Evolutionary conservation across 2,888 invertebrate genomes (phyloP).

Genomic region (Pimpla rufipes): DNA sequence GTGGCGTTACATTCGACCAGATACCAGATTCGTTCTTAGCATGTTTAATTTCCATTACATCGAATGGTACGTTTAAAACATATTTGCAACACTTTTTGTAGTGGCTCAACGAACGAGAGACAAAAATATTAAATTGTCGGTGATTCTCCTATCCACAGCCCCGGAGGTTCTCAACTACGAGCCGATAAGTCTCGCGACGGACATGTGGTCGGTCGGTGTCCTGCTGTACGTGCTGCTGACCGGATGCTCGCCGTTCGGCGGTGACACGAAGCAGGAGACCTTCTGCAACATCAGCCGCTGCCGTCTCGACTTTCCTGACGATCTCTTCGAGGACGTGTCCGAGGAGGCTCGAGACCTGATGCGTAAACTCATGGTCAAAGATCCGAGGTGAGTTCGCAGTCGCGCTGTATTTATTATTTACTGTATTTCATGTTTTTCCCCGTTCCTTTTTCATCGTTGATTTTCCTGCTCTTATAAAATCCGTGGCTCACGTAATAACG

Average conservation of each 20-base stretch:
- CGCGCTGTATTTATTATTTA: neutral
- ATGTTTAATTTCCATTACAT: too few relatives aligned
- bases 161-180: conserved; percentile 98
- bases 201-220: conserved; percentile 99
- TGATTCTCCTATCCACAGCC: conserved; percentile 87
- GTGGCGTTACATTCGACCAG: too few relatives aligned
- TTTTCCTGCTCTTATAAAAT: neutral
- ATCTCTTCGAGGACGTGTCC: conserved; percentile 96
- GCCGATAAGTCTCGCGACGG: conserved; percentile 96
- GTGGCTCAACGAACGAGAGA: neutral
- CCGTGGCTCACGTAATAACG: conserved; percentile 13
- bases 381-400: conserved; percentile 91
- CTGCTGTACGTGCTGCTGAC: conserved; percentile 97
- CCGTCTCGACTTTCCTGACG: conserved; percentile 96
- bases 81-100: too few relatives aligned
- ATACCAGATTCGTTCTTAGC: too few relatives aligned
- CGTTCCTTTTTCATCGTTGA: too few relatives aligned
- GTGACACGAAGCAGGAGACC: conserved; percentile 98
- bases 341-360: conserved; percentile 96
- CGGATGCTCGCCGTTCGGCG: conserved; percentile 98
- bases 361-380: conserved; percentile 94
- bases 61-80: too few relatives aligned
- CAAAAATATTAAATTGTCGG: neutral
- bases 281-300: conserved; percentile 98
- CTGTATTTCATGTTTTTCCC: conserved; percentile 13